Percentiles rank a stretch among this genome's conserved stretches.
These are phyloP conservation scores for Pentamera pediparva DNA, from an alignment of 53 echinoderm and acorn worm species.

Conservation along the genomic window DNA sequence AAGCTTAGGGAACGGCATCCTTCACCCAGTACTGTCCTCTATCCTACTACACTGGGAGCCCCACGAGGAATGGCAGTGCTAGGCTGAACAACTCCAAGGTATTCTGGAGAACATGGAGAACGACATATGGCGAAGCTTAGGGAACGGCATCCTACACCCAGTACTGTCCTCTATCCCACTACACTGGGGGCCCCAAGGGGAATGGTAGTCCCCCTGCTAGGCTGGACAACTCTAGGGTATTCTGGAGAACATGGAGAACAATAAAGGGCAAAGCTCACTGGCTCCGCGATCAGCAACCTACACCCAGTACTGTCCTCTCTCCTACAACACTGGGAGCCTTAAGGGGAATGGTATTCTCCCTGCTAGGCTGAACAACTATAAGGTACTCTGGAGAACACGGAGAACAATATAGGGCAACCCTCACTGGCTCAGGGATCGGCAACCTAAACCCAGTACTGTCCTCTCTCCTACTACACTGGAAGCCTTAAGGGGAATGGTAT, in stretches of 20 bases:
- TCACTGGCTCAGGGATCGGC: too few species aligned
- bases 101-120: neutral
- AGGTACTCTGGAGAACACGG: neutral
- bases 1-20: too few species aligned
- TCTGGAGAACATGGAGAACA: neutral
- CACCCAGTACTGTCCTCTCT: slow-evolving; percentile 56
- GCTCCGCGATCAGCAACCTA: too few species aligned
- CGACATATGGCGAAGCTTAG: neutral
- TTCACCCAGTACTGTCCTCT: slow-evolving; percentile 57
- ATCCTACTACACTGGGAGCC: slow-evolving; percentile 53
- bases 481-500: slow-evolving; percentile 70
- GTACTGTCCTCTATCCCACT: slow-evolving; percentile 55
- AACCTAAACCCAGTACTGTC: slow-evolving; percentile 54
- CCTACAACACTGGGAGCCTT: slow-evolving; percentile 54
- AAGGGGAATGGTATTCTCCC: slow-evolving; percentile 81
- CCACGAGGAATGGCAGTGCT: slow-evolving; percentile 74
- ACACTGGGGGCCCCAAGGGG: slow-evolving; percentile 63
- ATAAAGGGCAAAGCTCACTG: neutral
- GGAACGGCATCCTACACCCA: too few species aligned
- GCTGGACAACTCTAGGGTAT: neutral
- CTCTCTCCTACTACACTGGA: slow-evolving; percentile 57
- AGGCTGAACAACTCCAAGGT: neutral
- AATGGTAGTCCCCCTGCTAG: slow-evolving; percentile 63
- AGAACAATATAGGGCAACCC: neutral
- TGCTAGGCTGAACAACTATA: neutral